Evolutionary conservation across 2,113 vertebrate species (phyloP), one percentile per base, ranked within the genome.

Genomic region (Oophaga pumilio): DNA sequence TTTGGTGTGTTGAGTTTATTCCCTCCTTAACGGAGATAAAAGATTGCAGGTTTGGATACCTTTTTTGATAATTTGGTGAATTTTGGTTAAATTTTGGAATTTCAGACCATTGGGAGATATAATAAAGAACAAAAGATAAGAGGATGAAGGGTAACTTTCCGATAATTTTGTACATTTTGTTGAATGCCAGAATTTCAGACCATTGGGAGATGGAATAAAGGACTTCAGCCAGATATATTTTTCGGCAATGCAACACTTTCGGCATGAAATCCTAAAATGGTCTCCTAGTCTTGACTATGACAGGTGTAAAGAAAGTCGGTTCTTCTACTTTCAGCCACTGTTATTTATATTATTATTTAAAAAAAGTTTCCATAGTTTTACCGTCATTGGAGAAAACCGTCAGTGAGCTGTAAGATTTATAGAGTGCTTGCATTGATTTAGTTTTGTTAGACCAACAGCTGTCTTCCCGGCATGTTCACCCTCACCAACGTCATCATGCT

Each of bases 261-360:
- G 14, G 26, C 13, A 28, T 20, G 18, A 74, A 74, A 20, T 92
- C 91, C 74, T 92, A 76, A 90, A 91, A 24, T 89, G 90, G 91
- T 89, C 82, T 91, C 88, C 20, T 80, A 60, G 85, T 60, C 91
- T 89, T 93, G 90, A 73, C 68, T 90, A 86, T 60, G 69, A 24
- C 89, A 91, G 91, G 86, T 86, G 90, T 24, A 86, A 89, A 89
- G 50, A 14, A 76, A 26, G 68, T 84, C 71, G 88, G 85, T 56
- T 74, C 43, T 8, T 66, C 76, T 62, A 11, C 33, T 85, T 76
- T 90, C 79, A 57, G 87, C 28, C 59, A 28, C 87, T 88, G 87
- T 69, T n/a, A 74, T 89, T 92, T 73, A 89, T 92, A 62, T 90
- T 10, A 88, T 90, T 79, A 64, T 87, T 49, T 86, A 90, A 91